Base-by-base conservation (phyloP, 2,113 vertebrate species). In the Procavia capensis region DNA sequence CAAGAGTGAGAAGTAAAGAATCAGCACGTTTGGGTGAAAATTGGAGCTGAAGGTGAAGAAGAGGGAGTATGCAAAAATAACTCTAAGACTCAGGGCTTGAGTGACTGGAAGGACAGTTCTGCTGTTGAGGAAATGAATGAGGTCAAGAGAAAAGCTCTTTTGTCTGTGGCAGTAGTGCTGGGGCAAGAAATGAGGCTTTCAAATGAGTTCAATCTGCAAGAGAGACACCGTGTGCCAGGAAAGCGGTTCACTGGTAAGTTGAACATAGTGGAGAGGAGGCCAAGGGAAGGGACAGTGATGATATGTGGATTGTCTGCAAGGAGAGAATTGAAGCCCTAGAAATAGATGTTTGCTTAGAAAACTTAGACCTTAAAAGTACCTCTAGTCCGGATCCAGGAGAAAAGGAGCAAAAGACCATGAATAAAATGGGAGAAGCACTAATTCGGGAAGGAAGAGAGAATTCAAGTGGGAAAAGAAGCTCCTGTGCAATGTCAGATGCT, bases 371-470 rank as follows among this genome's bases (percentile, higher is more conserved):
- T 75, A 45, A 27, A 90, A 64, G 54, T 31, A 8, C n/a, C 79
- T 64, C 85, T 57, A 50, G 41, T 85, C 9, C 43, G 72, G 75
- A 80, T 59, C 22, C 79, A 72, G 36, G 76, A 54, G 31, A 59
- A 59, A 41, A 81, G 47, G 54, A 31, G 31, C 47, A 59, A 31
- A 61, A 17, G 75, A 61, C 59, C 24, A 27, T 31, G 54, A 81
- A 95, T 50, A 59, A 96, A 94, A 66, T 20, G 34, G 72, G n/a
- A 83, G 63, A 47, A 47, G 25, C 87, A 75, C 75, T 94, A 22
- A 43, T 54, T 2, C 1, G 9, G 39, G 29, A n/a, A 85, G 34
- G 45, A 24, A 5, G 13, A 72, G 68, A 88, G 70, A 88, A 70
- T 88, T 75, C 79, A 84, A 91, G 85, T 31, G 88, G 61, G 91